Evolutionary conservation across 2,888 invertebrate species (phyloP), one percentile per base, ranked within the genome.

Genomic region (Catocala nupta): DNA sequence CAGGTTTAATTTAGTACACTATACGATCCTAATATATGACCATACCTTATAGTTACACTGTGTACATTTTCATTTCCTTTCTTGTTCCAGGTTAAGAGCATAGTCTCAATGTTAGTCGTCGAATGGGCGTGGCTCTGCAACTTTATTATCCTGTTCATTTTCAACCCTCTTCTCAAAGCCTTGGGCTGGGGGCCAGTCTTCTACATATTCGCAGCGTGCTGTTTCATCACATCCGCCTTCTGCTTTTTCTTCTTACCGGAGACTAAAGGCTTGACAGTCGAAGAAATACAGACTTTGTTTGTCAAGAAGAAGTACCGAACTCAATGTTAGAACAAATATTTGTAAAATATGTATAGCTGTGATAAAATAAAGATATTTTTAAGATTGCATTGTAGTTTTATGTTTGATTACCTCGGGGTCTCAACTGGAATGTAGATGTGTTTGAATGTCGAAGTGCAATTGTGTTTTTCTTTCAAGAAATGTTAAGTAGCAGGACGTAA

Each of bases 41-140:
- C 25, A 25, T 3, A 25, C 25, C 4, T 25, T 25, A 16, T 16
- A 16, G 16, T 16, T 16, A 25, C 25, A 25, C 1, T 25, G 25
- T 25, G 4, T 25, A 12, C 1, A 10, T 9, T 36, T 52, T 10
- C 1, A 16, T 6, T 47, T 52, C 7, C 49, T 33, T 25, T 33
- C 10, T 12, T 56, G 7, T 84, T 83, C 11, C 84, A 90, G 90
- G 80, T 90, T 0, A 84, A 82, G 60, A 84, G 88, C 52, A 71
- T 87, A 5, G 71, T 86, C 36, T 75, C 85, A 1, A 88, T 88
- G 86, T 36, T 89, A 6, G 74, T 79, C 1, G 61, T 88, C 13
- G 86, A 90, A 61, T 89, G 87, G 87, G 72, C 80, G 0, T 89
- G 88, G 86, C 61, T 83, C 3, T 82, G 86, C 71, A 85, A 82